Conservation (phyloP, 2,888 invertebrate genomes). For the Dexiosoma caninum region DNA sequence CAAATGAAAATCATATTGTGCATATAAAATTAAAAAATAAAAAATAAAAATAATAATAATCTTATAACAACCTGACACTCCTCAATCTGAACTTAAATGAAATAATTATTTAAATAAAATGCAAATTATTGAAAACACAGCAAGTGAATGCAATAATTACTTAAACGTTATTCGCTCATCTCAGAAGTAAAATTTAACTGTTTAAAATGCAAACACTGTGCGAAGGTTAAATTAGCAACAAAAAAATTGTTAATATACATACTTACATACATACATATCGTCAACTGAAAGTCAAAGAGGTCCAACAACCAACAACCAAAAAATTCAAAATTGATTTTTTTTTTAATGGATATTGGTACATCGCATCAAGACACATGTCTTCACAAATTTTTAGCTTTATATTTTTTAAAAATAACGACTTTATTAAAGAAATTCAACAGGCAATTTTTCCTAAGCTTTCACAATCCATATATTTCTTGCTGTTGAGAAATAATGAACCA, state of each 20-base stretch:
- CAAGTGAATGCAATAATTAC: background rate
- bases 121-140: background rate
- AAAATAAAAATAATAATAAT: background rate
- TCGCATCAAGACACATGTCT: too few relatives aligned
- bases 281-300: background rate
- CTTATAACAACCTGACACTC: conserved; percentile 6
- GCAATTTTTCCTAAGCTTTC: too few relatives aligned
- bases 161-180: conserved; percentile 1
- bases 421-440: too few relatives aligned
- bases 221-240: conserved; percentile 24
- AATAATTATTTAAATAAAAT: conserved; percentile 8
- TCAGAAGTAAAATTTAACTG: conserved; percentile 2
- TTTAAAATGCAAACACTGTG: conserved; percentile 45
- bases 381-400: too few relatives aligned
- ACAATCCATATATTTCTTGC: too few relatives aligned
- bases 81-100: conserved; percentile 4
- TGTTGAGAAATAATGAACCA: too few relatives aligned
- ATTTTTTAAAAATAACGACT: too few relatives aligned
- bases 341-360: too few relatives aligned
- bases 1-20: background rate
- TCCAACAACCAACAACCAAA: too few relatives aligned
- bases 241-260: background rate
- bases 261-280: background rate
- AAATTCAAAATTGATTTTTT: too few relatives aligned
- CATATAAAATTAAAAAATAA: background rate